Conservation (phyloP, 2,888 invertebrate genomes). For the Cybosia mesomella region DNA sequence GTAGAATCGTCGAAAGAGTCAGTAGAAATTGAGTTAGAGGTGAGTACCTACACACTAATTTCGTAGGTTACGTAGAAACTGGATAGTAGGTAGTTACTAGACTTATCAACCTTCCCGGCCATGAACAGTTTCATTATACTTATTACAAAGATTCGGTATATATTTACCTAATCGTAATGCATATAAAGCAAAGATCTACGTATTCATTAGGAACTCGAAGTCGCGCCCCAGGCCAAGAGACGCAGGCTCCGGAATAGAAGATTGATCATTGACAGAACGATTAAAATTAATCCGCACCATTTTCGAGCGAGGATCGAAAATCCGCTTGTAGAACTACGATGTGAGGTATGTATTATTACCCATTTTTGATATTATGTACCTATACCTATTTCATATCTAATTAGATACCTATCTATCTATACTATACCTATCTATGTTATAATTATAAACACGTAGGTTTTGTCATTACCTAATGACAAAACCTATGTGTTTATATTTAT, state of each 20-base stretch:
- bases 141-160: too few species aligned
- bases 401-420: too few species aligned
- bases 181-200: not conserved
- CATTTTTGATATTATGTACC: not conserved
- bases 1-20: conserved; percentile 23
- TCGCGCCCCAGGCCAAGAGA: conserved; percentile 57
- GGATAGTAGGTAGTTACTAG: too few species aligned
- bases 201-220: conserved; percentile 65
- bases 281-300: conserved; percentile 54
- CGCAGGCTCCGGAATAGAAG: conserved; percentile 58
- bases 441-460: too few species aligned
- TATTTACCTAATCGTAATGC: not conserved
- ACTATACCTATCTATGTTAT: too few species aligned
- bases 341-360: conserved; percentile 59
- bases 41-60: conserved; percentile 31
- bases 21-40: conserved; percentile 65
- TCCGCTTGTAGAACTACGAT: conserved; percentile 66
- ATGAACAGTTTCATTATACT: too few species aligned
- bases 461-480: too few species aligned
- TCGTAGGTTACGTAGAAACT: not conserved
- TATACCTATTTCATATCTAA: not conserved
- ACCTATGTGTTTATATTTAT: too few species aligned
- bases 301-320: conserved; percentile 67
- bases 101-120: too few species aligned
- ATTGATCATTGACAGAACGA: conserved; percentile 72